These are phyloP conservation scores for Ptyas mucosa DNA, from an alignment of 2,113 vertebrate genomes.

Conservation along the genomic window DNA sequence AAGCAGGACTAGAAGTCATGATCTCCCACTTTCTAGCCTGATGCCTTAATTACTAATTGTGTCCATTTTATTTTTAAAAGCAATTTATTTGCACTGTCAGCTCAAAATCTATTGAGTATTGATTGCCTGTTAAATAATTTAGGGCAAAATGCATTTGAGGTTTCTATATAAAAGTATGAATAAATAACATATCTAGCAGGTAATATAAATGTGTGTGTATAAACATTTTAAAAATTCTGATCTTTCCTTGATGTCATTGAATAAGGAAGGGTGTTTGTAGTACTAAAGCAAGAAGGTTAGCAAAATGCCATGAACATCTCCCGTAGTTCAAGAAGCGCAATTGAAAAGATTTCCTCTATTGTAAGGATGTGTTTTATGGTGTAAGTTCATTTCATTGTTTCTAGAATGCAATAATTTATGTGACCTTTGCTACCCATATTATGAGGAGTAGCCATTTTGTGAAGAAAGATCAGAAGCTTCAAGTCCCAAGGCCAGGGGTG, in stretches of 20 bases:
- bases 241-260: background rate
- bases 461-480: too few species aligned
- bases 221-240: background rate
- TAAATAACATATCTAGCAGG: background rate
- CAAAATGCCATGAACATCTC: background rate
- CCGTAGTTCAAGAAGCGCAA: too few species aligned
- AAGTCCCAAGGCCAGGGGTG: too few species aligned
- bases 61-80: background rate
- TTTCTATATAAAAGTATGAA: background rate
- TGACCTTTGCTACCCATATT: too few species aligned
- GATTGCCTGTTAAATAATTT: background rate
- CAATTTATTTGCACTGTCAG: background rate
- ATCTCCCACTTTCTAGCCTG: background rate
- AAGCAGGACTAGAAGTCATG: background rate
- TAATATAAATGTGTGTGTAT: background rate
- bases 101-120: background rate
- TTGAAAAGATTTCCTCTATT: too few species aligned
- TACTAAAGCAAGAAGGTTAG: background rate
- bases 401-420: too few species aligned
- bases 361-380: too few species aligned
- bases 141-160: background rate
- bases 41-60: background rate
- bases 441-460: too few species aligned
- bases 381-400: too few species aligned
- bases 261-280: too few species aligned